These are phyloP conservation scores for Fratercula arctica DNA, from an alignment of 2,797 vertebrate genomes.

Conservation along the genomic window DNA sequence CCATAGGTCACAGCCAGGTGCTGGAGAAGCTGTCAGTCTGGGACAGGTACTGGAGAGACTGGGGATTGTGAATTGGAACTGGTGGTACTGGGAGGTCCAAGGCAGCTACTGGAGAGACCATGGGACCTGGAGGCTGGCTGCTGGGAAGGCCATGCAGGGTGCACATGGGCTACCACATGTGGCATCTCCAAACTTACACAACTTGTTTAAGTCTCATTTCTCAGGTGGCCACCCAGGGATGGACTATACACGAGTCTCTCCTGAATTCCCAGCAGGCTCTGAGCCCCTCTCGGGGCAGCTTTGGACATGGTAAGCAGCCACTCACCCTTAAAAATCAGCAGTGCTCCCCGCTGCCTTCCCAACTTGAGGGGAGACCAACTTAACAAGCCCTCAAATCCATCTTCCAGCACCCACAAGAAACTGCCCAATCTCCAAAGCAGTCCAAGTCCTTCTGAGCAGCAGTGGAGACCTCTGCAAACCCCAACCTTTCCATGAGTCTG, in stretches of 20 bases:
- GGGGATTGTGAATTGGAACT: background rate
- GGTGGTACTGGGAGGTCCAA: background rate
- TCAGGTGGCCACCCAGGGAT: too few relatives aligned
- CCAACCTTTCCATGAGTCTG: background rate
- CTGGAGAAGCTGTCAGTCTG: background rate
- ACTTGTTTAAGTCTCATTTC: background rate
- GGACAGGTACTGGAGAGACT: background rate
- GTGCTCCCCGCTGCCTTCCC: background rate
- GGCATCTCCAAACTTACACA: background rate
- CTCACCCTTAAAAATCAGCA: background rate
- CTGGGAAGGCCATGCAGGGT: background rate
- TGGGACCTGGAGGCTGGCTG: background rate
- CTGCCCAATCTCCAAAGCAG: background rate
- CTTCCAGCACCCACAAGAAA: background rate
- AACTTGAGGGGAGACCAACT: background rate
- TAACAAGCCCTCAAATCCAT: background rate
- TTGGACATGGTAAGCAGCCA: background rate
- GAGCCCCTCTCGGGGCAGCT: background rate
- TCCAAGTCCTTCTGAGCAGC: background rate
- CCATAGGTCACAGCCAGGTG: background rate
- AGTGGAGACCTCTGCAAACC: background rate
- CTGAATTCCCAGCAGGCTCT: background rate
- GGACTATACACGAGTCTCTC: background rate
- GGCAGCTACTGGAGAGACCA: background rate
- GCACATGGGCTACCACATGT: background rate